phyloP scores from a whole-genome alignment of 2,797 vertebrate species.

The Catharus ustulatus region DNA sequence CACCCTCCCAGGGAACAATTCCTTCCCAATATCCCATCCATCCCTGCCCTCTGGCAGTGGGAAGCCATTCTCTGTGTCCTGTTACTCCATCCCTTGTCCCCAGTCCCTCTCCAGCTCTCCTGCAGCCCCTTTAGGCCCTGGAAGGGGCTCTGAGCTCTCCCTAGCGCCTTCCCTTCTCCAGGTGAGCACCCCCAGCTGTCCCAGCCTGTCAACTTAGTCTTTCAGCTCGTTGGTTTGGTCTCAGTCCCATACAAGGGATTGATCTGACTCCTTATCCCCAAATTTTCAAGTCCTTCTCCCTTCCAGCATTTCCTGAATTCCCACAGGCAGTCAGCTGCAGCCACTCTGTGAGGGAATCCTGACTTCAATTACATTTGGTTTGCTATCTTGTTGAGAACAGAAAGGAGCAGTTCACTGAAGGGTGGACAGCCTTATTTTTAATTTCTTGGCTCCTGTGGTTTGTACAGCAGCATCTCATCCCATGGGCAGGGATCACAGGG shows the following conservation, averaged over 20 bases:
- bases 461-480: background rate
- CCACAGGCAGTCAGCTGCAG: background rate
- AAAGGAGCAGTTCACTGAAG: background rate
- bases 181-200: background rate
- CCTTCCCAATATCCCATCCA: fast-evolving
- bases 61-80: background rate
- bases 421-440: background rate
- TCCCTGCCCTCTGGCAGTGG: fast-evolving
- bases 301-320: background rate
- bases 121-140: background rate
- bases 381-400: background rate
- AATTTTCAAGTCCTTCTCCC: background rate
- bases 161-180: background rate
- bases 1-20: background rate
- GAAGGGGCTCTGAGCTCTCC: fast-evolving
- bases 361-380: background rate
- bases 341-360: background rate
- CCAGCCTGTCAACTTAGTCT: background rate
- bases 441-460: background rate
- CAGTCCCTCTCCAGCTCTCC: background rate
- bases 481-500: background rate
- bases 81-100: background rate
- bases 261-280: background rate
- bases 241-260: background rate
- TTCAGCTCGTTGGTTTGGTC: background rate